These are phyloP conservation scores for Axinella damicornis DNA, from an alignment of 37 sponge, comb jelly and placozoan species.

Conservation along the genomic window DNA sequence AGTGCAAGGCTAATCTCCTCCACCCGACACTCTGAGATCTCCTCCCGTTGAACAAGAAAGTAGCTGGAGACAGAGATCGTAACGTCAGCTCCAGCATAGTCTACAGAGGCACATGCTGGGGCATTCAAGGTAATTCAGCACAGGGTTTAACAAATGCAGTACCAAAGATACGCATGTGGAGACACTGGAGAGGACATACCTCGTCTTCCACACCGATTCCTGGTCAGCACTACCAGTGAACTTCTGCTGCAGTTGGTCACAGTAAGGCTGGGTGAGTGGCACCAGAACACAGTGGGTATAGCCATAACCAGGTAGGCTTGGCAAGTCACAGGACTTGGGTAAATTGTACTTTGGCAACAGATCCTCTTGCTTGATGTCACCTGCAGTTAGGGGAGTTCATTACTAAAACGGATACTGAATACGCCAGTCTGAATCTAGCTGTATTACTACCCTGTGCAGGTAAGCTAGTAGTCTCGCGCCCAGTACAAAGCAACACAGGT, in stretches of 20 bases:
- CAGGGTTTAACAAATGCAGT: too few species aligned
- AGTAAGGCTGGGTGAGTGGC: constrained; percentile 29
- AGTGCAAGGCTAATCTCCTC: constrained; percentile 42
- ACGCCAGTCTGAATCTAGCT: too few species aligned
- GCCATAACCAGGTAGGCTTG: constrained; percentile 18
- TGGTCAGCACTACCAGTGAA: constrained; percentile 53
- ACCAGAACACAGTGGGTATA: constrained; percentile 17
- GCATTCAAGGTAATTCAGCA: too few species aligned
- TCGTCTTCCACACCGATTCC: constrained; percentile 53
- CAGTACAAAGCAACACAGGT: too few species aligned
- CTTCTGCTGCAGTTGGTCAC: constrained; percentile 20
- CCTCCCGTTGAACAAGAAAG: constrained; percentile 42
- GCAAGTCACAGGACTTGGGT: constrained; percentile 43
- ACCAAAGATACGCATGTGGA: too few species aligned
- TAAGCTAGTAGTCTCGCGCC: too few species aligned
- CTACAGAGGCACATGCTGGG: too few species aligned
- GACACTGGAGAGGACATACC: constrained; percentile 12
- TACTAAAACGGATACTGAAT: too few species aligned
- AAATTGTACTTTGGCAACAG: constrained; percentile 3
- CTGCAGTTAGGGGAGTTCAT: neutral
- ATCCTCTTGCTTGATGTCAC: neutral
- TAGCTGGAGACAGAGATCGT: constrained; percentile 43
- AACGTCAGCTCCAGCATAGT: too few species aligned
- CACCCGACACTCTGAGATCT: constrained; percentile 3
- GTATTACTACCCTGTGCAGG: too few species aligned